Base-by-base conservation (phyloP, 2,888 invertebrate species). In the Coecobrya sp. region DNA sequence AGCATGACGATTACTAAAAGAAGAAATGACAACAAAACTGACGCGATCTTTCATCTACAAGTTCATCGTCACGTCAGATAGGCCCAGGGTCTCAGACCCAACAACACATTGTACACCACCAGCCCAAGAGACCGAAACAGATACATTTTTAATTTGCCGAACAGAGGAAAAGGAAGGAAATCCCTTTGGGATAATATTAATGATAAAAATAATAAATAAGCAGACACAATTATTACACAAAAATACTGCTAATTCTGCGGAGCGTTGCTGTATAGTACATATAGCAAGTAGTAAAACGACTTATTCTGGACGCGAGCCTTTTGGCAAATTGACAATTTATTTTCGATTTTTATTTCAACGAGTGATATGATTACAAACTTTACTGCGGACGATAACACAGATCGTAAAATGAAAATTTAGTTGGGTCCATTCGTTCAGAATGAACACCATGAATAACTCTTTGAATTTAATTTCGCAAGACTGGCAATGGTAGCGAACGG, bases 261-360 rank as follows among this genome's bases (percentile, higher is more conserved):
- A 49, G 7, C 36, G 36, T 36, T 2, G 36, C 7, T 4, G 36
- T 36, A 36, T 36, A 36, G 36, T 36, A 36, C 7, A 7, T 36
- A 36, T 36, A 7, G 36, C 7, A 36, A 36, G 36, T 36, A 36
- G 36, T 36, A 2, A 36, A 2, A 65, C 27, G 5, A 1, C n/a
- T 3, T 73, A 27, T 36, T 10, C 88, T 81, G 81, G 79, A 65
- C 81, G 62, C 19, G 10, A 65, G 62, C 62, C 73, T 36, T 88
- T 30, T 88, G 88, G 88, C 65, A 88, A 13, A 25, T 8, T 55
- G 73, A 59, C 88, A 88, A 81, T 25, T 70, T 88, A 16, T 5
- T 36, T 42, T 19, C 36, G 27, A 5, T 62, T 68, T 68, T 68
- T 13, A 30, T 68, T 68, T 68, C 68, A 68, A 10, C 45, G 30